A percentile compares a stretch with the other conserved stretches of the same genome.
Conservation (phyloP, 2,888 invertebrate genomes). For the Saturnia pavonia region DNA sequence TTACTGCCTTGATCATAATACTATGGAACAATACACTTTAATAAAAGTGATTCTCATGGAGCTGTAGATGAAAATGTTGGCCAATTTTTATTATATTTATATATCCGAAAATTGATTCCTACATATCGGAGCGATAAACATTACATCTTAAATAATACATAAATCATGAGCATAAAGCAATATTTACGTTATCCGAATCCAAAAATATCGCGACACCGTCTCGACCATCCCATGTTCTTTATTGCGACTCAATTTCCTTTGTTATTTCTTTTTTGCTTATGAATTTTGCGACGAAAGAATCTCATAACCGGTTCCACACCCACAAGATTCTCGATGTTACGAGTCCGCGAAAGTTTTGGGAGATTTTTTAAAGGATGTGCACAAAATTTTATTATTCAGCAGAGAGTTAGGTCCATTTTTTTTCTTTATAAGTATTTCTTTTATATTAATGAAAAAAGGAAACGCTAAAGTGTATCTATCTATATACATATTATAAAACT, state of each 20-base stretch:
- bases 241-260: slow-evolving; percentile 34
- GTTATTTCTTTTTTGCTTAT: slow-evolving; percentile 25
- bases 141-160: slow-evolving; percentile 61
- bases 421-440: neutral
- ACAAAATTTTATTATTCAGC: neutral
- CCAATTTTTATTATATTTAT: slow-evolving; percentile 24
- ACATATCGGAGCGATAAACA: slow-evolving; percentile 43
- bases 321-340: slow-evolving; percentile 45
- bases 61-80: slow-evolving; percentile 24
- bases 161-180: slow-evolving; percentile 61
- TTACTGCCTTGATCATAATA: neutral
- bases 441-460: neutral
- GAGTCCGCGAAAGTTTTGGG: slow-evolving; percentile 47
- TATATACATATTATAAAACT: too few relatives aligned
- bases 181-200: slow-evolving; percentile 61
- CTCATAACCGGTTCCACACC: slow-evolving; percentile 62
- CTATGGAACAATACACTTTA: slow-evolving; percentile 1
- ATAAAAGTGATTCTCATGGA: slow-evolving; percentile 14
- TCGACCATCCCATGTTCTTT: slow-evolving; percentile 33
- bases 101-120: slow-evolving; percentile 20
- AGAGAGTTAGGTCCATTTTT: neutral
- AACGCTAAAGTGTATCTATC: too few relatives aligned
- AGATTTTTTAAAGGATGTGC: neutral
- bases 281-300: slow-evolving; percentile 36
- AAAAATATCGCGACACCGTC: slow-evolving; percentile 56